These are phyloP conservation scores for Pseudorasbora parva DNA, from an alignment of 2,113 vertebrate genomes.

Conservation along the genomic window DNA sequence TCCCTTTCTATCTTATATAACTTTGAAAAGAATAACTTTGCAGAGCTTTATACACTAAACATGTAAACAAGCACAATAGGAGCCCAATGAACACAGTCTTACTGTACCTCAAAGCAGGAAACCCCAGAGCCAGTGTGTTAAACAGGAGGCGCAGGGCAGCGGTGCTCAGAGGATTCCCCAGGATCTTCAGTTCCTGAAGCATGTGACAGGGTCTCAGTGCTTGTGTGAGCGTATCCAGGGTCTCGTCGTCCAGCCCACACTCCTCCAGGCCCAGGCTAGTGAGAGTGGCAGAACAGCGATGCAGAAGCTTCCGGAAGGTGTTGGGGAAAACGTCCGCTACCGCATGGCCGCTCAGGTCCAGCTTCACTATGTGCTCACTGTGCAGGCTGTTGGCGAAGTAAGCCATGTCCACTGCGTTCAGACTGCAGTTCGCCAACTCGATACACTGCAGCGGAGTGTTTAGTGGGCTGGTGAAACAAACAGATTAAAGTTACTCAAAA, in stretches of 20 bases:
- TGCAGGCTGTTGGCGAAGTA: constrained; percentile 90
- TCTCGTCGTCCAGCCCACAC: constrained; percentile 82
- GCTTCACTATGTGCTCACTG: constrained; percentile 78
- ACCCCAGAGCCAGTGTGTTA: constrained; percentile 69
- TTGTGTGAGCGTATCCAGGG: constrained; percentile 76
- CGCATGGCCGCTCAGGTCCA: constrained; percentile 91
- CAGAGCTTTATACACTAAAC: no score
- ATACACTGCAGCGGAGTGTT: constrained; percentile 83
- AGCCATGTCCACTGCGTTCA: constrained; percentile 86
- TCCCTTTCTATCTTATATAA: no score
- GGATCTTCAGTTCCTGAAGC: constrained; percentile 84
- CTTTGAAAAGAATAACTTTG: no score
- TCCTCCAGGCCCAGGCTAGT: constrained; percentile 84
- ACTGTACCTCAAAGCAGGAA: constrained; percentile 76
- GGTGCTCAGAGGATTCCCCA: constrained; percentile 88
- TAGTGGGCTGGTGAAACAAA: constrained; percentile 79
- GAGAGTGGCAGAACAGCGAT: constrained; percentile 79
- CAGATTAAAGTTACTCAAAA: constrained; percentile 23
- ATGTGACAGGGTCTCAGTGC: constrained; percentile 78
- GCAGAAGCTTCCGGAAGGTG: constrained; percentile 85
- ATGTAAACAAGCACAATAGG: no score
- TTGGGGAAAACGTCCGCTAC: constrained; percentile 79
- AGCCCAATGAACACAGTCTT: neutral
- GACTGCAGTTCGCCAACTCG: constrained; percentile 87
- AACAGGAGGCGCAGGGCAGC: constrained; percentile 80